Conservation (phyloP, 2,797 vertebrate genomes). For the Spinus olivaceus region DNA sequence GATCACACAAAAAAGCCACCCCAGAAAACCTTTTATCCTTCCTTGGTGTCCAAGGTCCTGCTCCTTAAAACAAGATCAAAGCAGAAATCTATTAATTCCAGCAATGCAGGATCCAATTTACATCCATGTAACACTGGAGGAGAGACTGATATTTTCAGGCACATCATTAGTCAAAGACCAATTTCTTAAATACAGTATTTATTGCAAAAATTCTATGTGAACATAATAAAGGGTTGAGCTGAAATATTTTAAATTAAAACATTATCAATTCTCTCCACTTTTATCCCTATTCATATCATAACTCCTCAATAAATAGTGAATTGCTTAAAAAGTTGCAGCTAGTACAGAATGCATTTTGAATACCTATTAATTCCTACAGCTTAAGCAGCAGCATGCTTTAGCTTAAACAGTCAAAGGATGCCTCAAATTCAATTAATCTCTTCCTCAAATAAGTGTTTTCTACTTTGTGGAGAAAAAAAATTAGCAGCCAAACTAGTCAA, state of each 20-base stretch:
- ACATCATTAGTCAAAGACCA: background rate
- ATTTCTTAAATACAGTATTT: background rate
- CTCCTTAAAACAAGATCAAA: background rate
- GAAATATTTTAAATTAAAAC: constrained; percentile 1
- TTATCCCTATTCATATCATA: background rate
- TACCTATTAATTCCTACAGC: background rate
- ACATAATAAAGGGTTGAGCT: background rate
- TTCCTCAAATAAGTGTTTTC: background rate
- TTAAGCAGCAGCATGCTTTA: background rate
- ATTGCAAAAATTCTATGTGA: background rate
- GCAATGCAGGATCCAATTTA: background rate
- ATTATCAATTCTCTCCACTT: background rate
- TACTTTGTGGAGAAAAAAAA: background rate
- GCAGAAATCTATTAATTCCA: background rate
- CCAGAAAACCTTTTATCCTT: background rate
- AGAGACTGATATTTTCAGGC: background rate
- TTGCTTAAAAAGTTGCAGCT: background rate
- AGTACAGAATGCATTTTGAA: background rate
- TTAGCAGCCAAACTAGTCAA: background rate
- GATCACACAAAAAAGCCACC: background rate
- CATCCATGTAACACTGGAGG: background rate
- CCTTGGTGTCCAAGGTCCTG: background rate
- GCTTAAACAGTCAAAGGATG: background rate
- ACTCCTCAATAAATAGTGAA: background rate
- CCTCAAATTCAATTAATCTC: background rate